These are phyloP conservation scores for Sphinx pinastri DNA, from an alignment of 2,888 invertebrate genomes.

Conservation along the genomic window DNA sequence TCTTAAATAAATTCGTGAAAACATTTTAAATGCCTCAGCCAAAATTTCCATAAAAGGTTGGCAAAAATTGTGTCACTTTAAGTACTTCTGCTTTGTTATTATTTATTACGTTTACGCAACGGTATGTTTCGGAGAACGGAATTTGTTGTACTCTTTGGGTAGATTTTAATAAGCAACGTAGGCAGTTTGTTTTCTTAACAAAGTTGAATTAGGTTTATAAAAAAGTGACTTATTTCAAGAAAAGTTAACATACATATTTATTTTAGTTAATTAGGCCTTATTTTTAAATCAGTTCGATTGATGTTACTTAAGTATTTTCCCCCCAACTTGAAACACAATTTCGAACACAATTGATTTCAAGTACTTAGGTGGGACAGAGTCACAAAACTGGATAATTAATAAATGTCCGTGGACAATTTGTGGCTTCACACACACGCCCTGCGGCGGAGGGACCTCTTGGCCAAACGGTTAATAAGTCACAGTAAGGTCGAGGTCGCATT, in stretches of 20 bases:
- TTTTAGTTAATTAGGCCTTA: no score
- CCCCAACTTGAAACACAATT: not conserved
- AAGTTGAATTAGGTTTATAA: no score
- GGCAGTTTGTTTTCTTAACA: no score
- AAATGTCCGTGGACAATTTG: conserved; percentile 54
- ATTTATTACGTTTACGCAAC: not conserved
- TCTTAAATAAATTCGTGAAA: not conserved
- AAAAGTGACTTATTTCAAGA: no score
- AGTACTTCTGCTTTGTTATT: not conserved
- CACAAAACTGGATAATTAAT: conserved; percentile 49
- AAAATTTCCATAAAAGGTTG: not conserved
- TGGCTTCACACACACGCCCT: conserved; percentile 46
- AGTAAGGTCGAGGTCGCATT: not conserved
- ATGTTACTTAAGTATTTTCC: not conserved
- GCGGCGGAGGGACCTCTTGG: conserved; percentile 52
- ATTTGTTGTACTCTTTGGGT: no score
- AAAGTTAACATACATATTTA: no score
- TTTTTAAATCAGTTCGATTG: no score
- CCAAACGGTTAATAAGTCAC: conserved; percentile 35
- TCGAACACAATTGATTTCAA: conserved; percentile 1
- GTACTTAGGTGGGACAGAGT: conserved; percentile 35
- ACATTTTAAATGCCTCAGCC: not conserved
- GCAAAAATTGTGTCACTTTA: not conserved
- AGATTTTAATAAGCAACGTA: no score
- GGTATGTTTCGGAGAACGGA: not conserved